Conservation (phyloP, 1,140 invertebrate species). For the Aphaenogaster ashmeadi region DNA sequence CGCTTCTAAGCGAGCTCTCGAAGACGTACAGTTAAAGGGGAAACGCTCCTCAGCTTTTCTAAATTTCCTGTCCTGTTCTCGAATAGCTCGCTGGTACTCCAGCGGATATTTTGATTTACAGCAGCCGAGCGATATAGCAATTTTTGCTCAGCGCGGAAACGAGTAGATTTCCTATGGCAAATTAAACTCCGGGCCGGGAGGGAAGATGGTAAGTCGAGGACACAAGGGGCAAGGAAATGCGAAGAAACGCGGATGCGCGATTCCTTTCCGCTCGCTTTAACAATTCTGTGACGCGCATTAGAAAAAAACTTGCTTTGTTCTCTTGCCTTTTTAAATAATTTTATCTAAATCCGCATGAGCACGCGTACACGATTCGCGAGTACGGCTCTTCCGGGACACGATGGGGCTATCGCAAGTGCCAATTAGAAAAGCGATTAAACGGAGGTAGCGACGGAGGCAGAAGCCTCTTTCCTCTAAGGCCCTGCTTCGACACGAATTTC, state of each 20-base stretch:
- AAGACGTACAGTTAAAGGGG: background rate
- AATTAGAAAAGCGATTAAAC: conserved; percentile 76
- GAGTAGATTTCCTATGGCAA: conserved; percentile 76
- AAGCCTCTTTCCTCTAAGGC: conserved; percentile 41
- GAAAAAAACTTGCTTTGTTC: background rate
- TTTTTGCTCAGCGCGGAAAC: conserved; percentile 62
- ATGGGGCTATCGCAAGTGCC: conserved; percentile 43
- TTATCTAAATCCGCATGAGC: background rate
- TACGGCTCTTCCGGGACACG: background rate
- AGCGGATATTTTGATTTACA: conserved; percentile 50
- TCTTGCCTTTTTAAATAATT: background rate
- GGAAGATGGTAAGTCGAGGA: conserved; percentile 58
- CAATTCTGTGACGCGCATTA: background rate
- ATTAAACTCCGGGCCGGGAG: conserved; percentile 70
- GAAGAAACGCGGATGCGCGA: background rate
- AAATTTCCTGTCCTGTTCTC: conserved; percentile 4
- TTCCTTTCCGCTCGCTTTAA: conserved; percentile 36
- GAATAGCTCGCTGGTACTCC: background rate
- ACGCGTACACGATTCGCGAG: background rate
- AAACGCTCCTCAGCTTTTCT: background rate
- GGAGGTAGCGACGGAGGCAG: conserved; percentile 34
- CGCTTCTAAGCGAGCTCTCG: background rate
- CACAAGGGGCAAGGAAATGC: background rate
- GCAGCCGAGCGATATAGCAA: background rate
- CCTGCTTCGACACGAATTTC: conserved; percentile 16